phyloP scores from a whole-genome alignment of 2,888 invertebrate genomes.

The Athripsodes cinereus region DNA sequence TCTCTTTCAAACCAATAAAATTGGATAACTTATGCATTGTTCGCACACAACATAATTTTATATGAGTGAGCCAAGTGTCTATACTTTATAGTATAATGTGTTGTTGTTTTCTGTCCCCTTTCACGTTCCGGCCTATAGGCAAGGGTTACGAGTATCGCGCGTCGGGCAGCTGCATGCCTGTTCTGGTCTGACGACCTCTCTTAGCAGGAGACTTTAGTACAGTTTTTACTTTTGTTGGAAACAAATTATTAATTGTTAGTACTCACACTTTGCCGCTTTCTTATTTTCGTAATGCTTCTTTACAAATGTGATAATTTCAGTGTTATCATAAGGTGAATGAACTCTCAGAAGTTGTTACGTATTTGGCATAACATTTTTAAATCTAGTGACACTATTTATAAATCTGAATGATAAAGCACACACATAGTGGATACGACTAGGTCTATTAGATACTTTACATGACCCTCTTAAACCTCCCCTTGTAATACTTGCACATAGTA shows the following conservation, averaged over 20 bases:
- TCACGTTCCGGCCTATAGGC: conserved; percentile 6
- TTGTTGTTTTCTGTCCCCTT: not conserved
- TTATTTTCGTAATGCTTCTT: not conserved
- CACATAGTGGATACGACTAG: too few species aligned
- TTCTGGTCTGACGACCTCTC: conserved; percentile 23
- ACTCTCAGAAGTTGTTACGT: not conserved
- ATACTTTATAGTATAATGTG: not conserved
- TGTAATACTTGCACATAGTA: not conserved
- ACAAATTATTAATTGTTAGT: conserved; percentile 1
- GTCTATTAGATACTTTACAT: not conserved
- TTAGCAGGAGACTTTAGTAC: not conserved
- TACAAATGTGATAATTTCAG: not conserved
- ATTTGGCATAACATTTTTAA: not conserved
- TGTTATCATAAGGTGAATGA: not conserved
- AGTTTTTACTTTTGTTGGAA: conserved; percentile 4
- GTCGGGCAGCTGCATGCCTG: conserved; percentile 25
- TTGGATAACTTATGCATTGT: not conserved
- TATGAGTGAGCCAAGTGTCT: too few species aligned
- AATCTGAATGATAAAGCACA: too few species aligned
- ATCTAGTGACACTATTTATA: not conserved
- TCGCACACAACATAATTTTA: not conserved
- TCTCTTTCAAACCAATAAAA: not conserved
- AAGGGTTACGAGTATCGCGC: conserved; percentile 26
- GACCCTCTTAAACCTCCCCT: not conserved
- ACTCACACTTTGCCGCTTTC: not conserved